Evolutionary conservation across 2,888 invertebrate species (phyloP), one percentile per base, ranked within the genome.

Genomic region (Lasioglossum zephyrum): DNA sequence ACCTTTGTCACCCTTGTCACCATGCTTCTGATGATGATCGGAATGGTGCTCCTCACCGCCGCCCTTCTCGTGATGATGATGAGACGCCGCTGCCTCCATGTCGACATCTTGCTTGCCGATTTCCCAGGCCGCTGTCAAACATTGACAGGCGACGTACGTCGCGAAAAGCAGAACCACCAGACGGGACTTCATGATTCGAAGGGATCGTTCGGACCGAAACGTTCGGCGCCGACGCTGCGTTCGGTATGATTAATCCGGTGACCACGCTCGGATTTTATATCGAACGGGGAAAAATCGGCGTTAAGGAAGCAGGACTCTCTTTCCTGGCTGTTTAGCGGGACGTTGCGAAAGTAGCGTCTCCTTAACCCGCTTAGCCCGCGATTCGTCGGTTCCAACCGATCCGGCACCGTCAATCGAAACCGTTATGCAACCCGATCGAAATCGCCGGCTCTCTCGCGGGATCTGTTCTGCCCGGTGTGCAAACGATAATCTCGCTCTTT

Each of bases 1-100:
- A 0, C 97, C 97, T 88, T 97, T 97, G 88, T 97, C 96, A 1
- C 97, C 97, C 92, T 97, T 97, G 86, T 97, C 97, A 0, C 97
- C 97, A 87, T 97, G 96, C 49, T 96, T 96, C 82, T 96, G 95
- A 90, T 97, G 96, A 89, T 97, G 96, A 86, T 97, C 96, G 0
- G 96, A 96, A 87, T 97, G 96, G 86, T 97, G 96, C 88, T 97
- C 97, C 87, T 96, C 96, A 0, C 97, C 97, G 1, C 96, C 97
- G 16, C 97, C 97, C 90, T 96, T 96, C 92, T 96, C 96, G 93
- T 95, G 96, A 87, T 91, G 90, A 49, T 92, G 92, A 44, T 91
- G 84, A 5, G 92, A 91, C 73, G 96, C 97, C 0, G 97, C 96
- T 44, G 94, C 94, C 84, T 96, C 96, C 83, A 96, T 94, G 91